Conservation (phyloP, 1,140 invertebrate species). For the Caenorhabditis briggsae region DNA sequence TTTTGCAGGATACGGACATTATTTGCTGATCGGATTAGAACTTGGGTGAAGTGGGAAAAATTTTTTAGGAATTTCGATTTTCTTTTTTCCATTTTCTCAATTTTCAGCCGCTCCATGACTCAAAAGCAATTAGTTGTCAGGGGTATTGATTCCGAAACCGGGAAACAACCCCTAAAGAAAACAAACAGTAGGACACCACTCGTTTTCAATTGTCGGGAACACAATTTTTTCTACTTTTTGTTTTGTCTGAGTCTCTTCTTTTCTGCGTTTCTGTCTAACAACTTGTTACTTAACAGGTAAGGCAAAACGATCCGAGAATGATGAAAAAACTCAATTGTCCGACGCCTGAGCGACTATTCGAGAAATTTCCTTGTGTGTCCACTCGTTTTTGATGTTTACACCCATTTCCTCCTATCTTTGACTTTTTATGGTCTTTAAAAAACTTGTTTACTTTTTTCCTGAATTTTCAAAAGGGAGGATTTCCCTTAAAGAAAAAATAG, state of each 20-base stretch:
- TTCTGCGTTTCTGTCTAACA: too few species aligned
- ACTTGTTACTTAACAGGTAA: too few species aligned
- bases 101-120: background rate
- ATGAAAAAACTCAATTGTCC: conserved; percentile 9
- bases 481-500: background rate
- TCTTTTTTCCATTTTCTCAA: background rate
- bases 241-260: background rate
- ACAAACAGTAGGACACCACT: conserved; percentile 12
- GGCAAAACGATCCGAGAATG: too few species aligned
- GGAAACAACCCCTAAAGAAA: background rate
- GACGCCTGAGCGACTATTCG: background rate
- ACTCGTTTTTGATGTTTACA: background rate
- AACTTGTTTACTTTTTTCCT: conserved; percentile 21
- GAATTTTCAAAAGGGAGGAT: background rate
- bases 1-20: too few species aligned
- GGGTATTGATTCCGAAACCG: background rate
- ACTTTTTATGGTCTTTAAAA: conserved; percentile 28
- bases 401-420: conserved; percentile 14
- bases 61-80: background rate
- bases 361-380: background rate
- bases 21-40: too few species aligned
- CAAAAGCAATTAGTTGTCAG: conserved; percentile 3
- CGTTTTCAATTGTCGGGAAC: too few species aligned
- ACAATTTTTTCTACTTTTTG: background rate
- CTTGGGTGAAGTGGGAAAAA: background rate